Percentiles rank a stretch among this genome's conserved stretches.
These are phyloP conservation scores for Tetragnatha versicolor DNA, from an alignment of 1,140 invertebrate species.

Conservation along the genomic window DNA sequence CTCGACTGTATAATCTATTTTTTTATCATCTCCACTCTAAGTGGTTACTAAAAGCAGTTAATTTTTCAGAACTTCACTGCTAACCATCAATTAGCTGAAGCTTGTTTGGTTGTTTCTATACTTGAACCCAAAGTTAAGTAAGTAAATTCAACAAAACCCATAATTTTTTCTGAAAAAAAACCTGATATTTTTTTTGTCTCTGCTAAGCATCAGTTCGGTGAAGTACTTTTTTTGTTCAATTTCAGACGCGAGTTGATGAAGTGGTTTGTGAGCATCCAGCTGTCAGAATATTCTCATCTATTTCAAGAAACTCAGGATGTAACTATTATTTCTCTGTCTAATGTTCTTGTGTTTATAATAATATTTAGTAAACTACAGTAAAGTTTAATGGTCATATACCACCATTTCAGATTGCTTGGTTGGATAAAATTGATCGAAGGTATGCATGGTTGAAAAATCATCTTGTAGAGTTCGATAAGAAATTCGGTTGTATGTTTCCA, in stretches of 20 bases:
- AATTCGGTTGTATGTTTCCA: constrained; percentile 89
- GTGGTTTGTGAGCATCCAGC: constrained; percentile 90
- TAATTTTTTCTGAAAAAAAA: not conserved
- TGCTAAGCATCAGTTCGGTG: no score
- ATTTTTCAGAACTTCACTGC: constrained; percentile 69
- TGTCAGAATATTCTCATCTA: constrained; percentile 91
- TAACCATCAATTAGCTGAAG: constrained; percentile 82
- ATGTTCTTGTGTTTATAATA: not conserved
- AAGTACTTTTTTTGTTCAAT: constrained; percentile 1
- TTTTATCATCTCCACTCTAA: not conserved
- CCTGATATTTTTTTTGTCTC: not conserved
- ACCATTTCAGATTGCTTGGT: constrained; percentile 77
- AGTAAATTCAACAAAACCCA: constrained; percentile 56
- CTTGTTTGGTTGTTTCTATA: constrained; percentile 90
- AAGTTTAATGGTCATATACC: constrained; percentile 8
- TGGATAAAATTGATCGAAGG: constrained; percentile 93
- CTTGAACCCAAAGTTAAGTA: constrained; percentile 88
- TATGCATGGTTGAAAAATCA: constrained; percentile 97
- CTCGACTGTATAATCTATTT: no score
- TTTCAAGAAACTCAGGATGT: constrained; percentile 94
- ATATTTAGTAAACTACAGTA: not conserved
- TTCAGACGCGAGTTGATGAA: constrained; percentile 77
- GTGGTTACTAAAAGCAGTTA: not conserved
- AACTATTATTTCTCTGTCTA: constrained; percentile 50
- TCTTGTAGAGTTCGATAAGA: constrained; percentile 94